Evolutionary conservation across 2,113 vertebrate species (phyloP), one percentile per base, ranked within the genome.

Genomic region (Otus sunia): DNA sequence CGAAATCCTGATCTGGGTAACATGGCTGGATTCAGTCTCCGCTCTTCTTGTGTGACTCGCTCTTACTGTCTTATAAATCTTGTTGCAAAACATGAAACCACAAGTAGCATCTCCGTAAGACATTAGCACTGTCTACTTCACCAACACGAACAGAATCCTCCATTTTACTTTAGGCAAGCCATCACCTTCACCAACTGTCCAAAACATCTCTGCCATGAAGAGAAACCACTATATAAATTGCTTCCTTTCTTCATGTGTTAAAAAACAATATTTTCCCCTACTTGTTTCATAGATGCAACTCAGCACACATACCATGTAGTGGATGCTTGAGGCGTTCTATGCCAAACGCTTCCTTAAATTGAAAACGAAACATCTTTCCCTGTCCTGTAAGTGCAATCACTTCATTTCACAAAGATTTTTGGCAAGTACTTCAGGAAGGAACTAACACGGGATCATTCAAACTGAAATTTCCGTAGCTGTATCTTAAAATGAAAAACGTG

Each of bases 251-350:
- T 81, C 27, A 16, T 15, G 15, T 68, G 29, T 90, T 49, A 47
- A 88, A 55, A 93, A 94, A 37, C 7, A 78, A 15, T 10, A 7
- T 80, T 49, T 79, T 41, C 6, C 15, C 3, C 39, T 83, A 17
- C 32, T 34, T 41, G 9, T 36, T 75, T 82, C 1, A 1, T 19
- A 75, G 16, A 14, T 43, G 39, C 27, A 68, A 64, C 4, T 4
- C 16, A 60, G 62, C 27, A 90, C 34, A 47, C 22, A 34, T 29
- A 71, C 12, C 15, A 55, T 3, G 7, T 0, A 90, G 20, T 11
- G n/a, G 71, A 87, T 34, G 18, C 39, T 34, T 59, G 43, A 75
- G 53, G 50, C 0, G 0, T 0, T 55, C 32, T 19, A 63, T 34
- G 39, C 12, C 43, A 82, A 74, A 88, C 3, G 2, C 14, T 72